These are phyloP conservation scores for Hydrochoerus hydrochaeris DNA, from an alignment of 2,113 vertebrate genomes.

Conservation along the genomic window DNA sequence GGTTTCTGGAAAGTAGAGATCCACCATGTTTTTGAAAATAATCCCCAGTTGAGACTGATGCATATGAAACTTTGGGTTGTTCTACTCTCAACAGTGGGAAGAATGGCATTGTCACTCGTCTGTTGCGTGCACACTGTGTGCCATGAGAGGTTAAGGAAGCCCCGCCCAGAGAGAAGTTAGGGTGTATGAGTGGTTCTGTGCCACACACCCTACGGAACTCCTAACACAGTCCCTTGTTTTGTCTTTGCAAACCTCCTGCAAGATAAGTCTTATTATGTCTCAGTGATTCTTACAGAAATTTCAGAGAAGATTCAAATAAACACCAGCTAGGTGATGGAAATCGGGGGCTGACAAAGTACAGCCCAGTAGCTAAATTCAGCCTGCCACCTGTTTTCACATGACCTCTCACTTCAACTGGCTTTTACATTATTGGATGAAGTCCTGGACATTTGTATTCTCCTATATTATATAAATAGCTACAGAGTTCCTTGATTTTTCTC, in stretches of 20 bases:
- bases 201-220: accelerated
- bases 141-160: neutral
- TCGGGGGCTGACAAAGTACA: neutral
- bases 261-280: neutral
- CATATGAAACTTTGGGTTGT: neutral
- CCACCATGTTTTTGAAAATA: neutral
- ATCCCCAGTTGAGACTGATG: neutral
- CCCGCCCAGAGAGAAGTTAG: neutral
- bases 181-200: accelerated
- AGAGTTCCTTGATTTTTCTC: neutral
- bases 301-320: neutral
- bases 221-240: accelerated
- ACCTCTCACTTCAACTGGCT: neutral
- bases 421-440: neutral
- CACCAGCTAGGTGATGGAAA: neutral
- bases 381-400: neutral
- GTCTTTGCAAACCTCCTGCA: neutral
- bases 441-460: neutral
- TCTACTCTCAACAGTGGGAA: neutral
- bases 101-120: accelerated
- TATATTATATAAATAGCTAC: neutral
- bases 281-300: neutral
- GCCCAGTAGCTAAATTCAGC: neutral
- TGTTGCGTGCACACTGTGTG: neutral
- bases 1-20: neutral